Base-by-base conservation (phyloP, 1,140 invertebrate species). In the Drosophila pseudoananassae region DNA sequence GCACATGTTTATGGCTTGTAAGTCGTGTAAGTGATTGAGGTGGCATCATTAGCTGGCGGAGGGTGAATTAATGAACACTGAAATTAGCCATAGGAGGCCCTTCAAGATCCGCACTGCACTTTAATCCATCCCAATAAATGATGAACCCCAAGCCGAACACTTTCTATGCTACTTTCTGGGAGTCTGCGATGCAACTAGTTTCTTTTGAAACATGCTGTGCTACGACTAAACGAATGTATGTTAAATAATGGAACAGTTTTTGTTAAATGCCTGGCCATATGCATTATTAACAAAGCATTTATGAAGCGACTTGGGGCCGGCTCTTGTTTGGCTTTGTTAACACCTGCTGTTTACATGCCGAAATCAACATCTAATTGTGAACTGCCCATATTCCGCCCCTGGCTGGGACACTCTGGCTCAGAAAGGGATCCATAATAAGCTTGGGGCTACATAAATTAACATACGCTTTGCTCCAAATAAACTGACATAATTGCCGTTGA, bases 381-480 rank as follows among this genome's bases (percentile, higher is more conserved):
- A 55, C 80, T 84, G 80, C 72, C 81, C 58, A 80, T 75, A 73
- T 60, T 40, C 74, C 70, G 79, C 78, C 82, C 60, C 59, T 81
- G 20, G n/a, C 9, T 25, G 6, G 33, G 14, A 65, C 68, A 29
- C 20, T 61, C 1, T 15, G 36, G 29, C 31, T 10, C 10, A 9
- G 31, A 27, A 6, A 36, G 33, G 33, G 38, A 23, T 54, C 14
- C 45, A 53, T 64, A 54, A 25, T 58, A 31, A 40, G 50, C 59
- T 25, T 63, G 64, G 31, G 49, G 46, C 59, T 59, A 61, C 77
- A 87, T 85, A 87, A 87, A 87, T 85, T 76, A 78, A 81, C 68
- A 68, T 60, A 87, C 66, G 83, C 83, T 88, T 88, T 88, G 83
- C 83, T 88, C 83, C 78, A 88, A 82, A 88, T 88, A 88, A 88